phyloP scores from a whole-genome alignment of 2,113 vertebrate genomes.

The Colossoma macropomum region DNA sequence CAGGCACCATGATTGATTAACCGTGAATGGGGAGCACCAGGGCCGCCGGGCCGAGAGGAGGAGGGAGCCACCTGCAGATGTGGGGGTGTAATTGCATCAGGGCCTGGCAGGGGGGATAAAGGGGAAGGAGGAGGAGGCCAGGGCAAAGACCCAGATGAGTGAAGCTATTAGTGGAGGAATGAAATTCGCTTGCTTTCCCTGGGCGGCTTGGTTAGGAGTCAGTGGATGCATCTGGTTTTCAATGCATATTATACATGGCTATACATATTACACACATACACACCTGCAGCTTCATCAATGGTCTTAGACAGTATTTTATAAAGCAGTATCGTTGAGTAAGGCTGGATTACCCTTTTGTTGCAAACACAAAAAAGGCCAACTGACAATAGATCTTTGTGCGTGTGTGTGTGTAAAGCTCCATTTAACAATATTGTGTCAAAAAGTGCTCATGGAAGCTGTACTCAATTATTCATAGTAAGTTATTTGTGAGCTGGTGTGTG shows the following conservation, averaged over 20 bases:
- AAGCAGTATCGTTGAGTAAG: too few relatives aligned
- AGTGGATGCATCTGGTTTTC: not conserved
- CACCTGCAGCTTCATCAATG: not conserved
- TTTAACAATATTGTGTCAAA: too few relatives aligned
- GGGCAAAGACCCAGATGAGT: conserved; percentile 65
- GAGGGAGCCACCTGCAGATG: conserved; percentile 78
- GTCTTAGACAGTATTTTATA: not conserved
- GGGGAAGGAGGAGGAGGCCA: conserved; percentile 6
- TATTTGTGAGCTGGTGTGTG: too few relatives aligned
- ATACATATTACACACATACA: not conserved
- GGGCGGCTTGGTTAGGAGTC: not conserved
- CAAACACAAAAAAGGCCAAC: too few relatives aligned
- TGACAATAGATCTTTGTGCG: too few relatives aligned
- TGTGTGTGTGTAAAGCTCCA: too few relatives aligned
- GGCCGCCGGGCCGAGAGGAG: conserved; percentile 53
- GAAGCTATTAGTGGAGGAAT: conserved; percentile 66
- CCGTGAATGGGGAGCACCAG: conserved; percentile 73
- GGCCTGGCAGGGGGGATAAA: conserved; percentile 63
- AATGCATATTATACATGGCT: not conserved
- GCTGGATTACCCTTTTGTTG: too few relatives aligned
- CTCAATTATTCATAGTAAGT: too few relatives aligned
- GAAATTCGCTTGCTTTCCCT: conserved; percentile 44
- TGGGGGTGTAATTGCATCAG: conserved; percentile 78
- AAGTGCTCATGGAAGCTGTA: too few relatives aligned
- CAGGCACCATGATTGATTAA: conserved; percentile 83